Evolutionary conservation across 2,888 invertebrate genomes (phyloP), one percentile per base, ranked within the genome.

Genomic region (Caenorhabditis macrosperma): DNA sequence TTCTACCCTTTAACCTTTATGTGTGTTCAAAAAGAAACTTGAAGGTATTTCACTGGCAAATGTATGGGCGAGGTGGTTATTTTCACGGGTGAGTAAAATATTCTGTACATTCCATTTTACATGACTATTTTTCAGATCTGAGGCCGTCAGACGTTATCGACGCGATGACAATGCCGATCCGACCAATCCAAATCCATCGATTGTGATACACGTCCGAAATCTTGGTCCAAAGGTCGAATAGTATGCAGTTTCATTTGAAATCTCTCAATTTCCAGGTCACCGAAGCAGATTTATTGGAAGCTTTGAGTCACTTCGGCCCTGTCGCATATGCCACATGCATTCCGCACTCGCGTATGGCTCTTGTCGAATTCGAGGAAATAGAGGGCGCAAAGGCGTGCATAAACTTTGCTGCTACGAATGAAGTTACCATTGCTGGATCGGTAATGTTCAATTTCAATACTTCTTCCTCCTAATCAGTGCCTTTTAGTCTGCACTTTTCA

Each of bases 121-220:
- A 35, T 46, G 3, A 35, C 5, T 59, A 4, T 12, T 59, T 60
- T 60, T 41, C 44, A 26, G 28, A 60, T 12, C 3, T 22, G 26
- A 54, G 4, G 54, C 26, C 3, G 12, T 9, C 38, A 84, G 81
- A 61, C 57, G 84, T 0, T 82, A 77, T 60, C 82, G 81, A 7
- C 74, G 84, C 9, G 90, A 90, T 63, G 87, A 86, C 38, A 85
- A 81, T 78, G 91, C 90, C n/a, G 92, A 92, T 78, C 91, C 91
- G 12, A 91, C 91, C 74, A 91, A 91, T 81, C 91, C 91, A 7
- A 88, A 91, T 50, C 92, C 92, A 9, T 92, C 92, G 3, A 90
- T 90, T 28, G 92, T 92, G n/a, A 90, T 92, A 12, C 92, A 92
- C 84, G 91, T 92, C 4, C 85, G 92, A 52, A 91, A 92, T 57